These are phyloP conservation scores for Aphidius ervi DNA, from an alignment of 1,140 invertebrate species.

Conservation along the genomic window DNA sequence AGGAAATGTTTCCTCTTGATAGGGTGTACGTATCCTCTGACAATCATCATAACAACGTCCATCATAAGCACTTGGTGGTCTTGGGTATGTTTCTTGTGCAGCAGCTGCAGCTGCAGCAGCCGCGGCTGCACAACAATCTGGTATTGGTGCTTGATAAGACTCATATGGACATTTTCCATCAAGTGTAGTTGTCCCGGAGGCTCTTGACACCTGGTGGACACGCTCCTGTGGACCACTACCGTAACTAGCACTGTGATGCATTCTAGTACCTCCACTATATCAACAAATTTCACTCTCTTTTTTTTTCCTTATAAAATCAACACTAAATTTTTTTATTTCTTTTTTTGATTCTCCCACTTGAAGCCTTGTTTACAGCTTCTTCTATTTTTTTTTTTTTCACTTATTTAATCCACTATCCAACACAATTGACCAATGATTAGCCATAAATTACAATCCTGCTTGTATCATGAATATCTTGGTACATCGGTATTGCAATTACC, in stretches of 20 bases:
- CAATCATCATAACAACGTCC: conserved; percentile 48
- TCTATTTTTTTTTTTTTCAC: neutral
- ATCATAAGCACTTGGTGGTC: conserved; percentile 48
- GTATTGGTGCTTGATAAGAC: conserved; percentile 45
- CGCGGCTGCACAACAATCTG: conserved; percentile 48
- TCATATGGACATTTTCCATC: conserved; percentile 49
- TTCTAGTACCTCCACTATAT: conserved; percentile 15
- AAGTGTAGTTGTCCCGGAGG: conserved; percentile 24
- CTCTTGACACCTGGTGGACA: conserved; percentile 42
- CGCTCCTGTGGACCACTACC: conserved; percentile 47
- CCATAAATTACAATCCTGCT: neutral
- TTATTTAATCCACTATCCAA: neutral
- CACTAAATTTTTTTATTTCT: neutral
- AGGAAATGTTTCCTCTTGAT: conserved; percentile 45
- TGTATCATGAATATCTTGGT: neutral
- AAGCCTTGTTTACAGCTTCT: neutral
- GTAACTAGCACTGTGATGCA: conserved; percentile 42
- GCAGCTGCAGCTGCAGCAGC: conserved; percentile 32
- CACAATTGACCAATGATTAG: conserved; percentile 12
- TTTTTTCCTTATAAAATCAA: neutral
- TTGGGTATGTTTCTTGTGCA: conserved; percentile 46
- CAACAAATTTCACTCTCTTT: neutral
- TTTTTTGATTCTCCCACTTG: neutral
- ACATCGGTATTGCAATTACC: conserved; percentile 19
- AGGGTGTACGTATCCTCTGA: conserved; percentile 43